Percentiles rank a stretch among this genome's conserved stretches.
These are phyloP conservation scores for Orycteropus afer DNA, from an alignment of 2,113 vertebrate species.

Conservation along the genomic window DNA sequence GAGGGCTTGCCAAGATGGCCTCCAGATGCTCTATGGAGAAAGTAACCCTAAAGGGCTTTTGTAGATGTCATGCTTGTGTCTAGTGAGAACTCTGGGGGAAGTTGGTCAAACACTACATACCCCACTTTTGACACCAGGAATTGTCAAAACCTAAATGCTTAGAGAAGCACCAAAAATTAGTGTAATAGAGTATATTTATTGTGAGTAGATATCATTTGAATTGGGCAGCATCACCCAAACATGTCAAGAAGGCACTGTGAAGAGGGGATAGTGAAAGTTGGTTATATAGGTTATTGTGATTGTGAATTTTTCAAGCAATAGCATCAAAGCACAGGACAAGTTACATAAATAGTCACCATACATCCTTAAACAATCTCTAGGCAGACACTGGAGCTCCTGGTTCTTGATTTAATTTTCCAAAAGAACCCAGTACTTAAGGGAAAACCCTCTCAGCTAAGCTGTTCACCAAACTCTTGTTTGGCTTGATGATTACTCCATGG, in stretches of 20 bases:
- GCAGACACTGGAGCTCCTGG: not conserved
- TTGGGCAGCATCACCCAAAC: not conserved
- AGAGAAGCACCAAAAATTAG: not conserved
- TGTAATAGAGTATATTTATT: not conserved
- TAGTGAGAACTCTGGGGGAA: too few species aligned
- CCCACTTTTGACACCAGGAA: not conserved
- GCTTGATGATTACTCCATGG: too few species aligned
- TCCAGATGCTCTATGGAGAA: too few species aligned
- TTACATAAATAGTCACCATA: not conserved
- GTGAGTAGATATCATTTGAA: not conserved
- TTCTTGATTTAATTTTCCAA: not conserved
- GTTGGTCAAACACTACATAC: too few species aligned
- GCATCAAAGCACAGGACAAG: not conserved
- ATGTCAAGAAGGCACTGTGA: not conserved
- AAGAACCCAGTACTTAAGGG: not conserved
- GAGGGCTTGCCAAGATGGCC: too few species aligned
- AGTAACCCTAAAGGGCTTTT: too few species aligned
- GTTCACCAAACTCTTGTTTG: not conserved
- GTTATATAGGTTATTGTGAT: not conserved
- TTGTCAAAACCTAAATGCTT: not conserved
- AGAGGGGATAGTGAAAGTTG: not conserved
- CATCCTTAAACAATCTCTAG: not conserved
- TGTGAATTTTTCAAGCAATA: not conserved
- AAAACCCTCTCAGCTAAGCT: not conserved
- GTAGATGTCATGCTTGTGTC: too few species aligned